Percentiles rank a stretch among this genome's conserved stretches.
phyloP scores from a whole-genome alignment of 2,888 invertebrate species.

The Deilephila elpenor region DNA sequence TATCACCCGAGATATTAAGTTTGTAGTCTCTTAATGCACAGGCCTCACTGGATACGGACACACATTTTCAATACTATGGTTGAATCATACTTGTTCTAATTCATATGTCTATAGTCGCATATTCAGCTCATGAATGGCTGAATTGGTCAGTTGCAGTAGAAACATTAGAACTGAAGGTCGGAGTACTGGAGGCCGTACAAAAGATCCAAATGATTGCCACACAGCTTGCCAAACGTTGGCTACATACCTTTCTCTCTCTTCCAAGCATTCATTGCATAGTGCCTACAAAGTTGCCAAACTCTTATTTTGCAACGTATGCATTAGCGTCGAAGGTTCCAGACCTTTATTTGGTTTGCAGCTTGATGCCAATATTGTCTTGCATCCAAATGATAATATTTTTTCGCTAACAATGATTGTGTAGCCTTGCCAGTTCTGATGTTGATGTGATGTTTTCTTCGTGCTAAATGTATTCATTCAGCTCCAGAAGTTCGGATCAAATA shows the following conservation, averaged over 20 bases:
- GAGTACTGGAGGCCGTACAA: slow-evolving; percentile 11
- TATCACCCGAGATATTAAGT: too few relatives aligned
- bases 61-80: too few relatives aligned
- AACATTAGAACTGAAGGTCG: slow-evolving; percentile 5
- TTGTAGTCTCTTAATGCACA: too few relatives aligned
- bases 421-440: too few relatives aligned
- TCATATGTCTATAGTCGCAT: neutral
- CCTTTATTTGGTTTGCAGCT: slow-evolving; percentile 19
- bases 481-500: too few relatives aligned
- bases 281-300: slow-evolving; percentile 31
- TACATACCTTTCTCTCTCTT: slow-evolving; percentile 34
- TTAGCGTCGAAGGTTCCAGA: slow-evolving; percentile 15
- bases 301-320: slow-evolving; percentile 23
- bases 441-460: too few relatives aligned
- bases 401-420: too few relatives aligned
- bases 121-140: neutral
- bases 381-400: neutral
- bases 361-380: neutral
- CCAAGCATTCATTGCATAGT: slow-evolving; percentile 29
- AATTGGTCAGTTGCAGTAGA: slow-evolving; percentile 1
- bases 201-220: slow-evolving; percentile 29
- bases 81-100: neutral
- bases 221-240: slow-evolving; percentile 30
- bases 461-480: too few relatives aligned
- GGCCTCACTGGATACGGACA: too few relatives aligned